Conservation (phyloP, 2,797 vertebrate genomes). For the Lagorchestes hirsutus region DNA sequence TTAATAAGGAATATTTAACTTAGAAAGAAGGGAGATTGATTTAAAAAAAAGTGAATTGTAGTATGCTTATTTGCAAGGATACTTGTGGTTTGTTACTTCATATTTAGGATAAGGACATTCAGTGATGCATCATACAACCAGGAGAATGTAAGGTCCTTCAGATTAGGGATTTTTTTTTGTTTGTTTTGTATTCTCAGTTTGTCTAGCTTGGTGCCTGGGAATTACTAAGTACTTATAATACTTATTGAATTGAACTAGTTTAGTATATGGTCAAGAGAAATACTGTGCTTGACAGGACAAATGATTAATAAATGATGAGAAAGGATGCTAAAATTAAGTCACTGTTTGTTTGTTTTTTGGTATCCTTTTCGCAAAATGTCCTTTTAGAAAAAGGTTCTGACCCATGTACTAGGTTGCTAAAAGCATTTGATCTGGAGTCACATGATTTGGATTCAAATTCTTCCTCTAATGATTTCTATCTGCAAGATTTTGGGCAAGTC, state of each 20-base stretch:
- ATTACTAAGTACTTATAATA: background rate
- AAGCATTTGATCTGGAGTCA: background rate
- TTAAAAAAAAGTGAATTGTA: background rate
- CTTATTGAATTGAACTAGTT: background rate
- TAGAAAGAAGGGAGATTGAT: background rate
- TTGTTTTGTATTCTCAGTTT: background rate
- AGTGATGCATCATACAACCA: background rate
- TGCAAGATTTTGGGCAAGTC: background rate
- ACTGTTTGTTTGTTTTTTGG: background rate
- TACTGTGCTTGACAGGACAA: background rate
- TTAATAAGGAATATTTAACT: slow-evolving; percentile 21
- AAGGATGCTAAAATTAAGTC: background rate
- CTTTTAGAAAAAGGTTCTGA: background rate
- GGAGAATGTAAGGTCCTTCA: background rate
- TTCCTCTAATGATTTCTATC: background rate
- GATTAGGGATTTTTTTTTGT: background rate
- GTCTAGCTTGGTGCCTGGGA: background rate
- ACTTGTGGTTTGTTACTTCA: background rate
- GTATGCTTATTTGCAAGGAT: background rate
- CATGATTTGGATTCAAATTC: background rate
- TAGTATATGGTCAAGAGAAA: background rate
- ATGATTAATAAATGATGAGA: background rate
- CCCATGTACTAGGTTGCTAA: background rate
- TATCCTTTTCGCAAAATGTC: background rate
- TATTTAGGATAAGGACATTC: background rate